phyloP scores from a whole-genome alignment of 1,140 invertebrate genomes.

The Megathymus violae region DNA sequence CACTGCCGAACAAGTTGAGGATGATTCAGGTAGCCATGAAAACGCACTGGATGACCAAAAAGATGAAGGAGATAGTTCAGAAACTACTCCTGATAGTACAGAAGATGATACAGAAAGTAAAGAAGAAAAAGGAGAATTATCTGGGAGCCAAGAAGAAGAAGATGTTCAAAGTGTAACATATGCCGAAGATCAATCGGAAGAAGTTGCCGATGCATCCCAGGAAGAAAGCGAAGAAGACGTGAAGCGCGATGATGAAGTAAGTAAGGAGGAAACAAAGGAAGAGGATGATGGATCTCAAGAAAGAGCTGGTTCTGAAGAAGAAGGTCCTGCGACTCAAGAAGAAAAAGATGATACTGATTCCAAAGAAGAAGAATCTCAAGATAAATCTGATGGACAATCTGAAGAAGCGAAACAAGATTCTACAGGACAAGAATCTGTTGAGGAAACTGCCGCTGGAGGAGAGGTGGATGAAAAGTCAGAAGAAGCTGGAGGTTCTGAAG shows the following conservation, averaged over 20 bases:
- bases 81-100: constrained; percentile 28
- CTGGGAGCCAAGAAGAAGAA: constrained; percentile 45
- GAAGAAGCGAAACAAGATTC: constrained; percentile 49
- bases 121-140: constrained; percentile 48
- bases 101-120: constrained; percentile 50
- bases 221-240: constrained; percentile 45
- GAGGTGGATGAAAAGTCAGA: constrained; percentile 43
- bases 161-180: constrained; percentile 39
- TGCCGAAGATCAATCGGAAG: constrained; percentile 52
- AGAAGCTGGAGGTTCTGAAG: constrained; percentile 41
- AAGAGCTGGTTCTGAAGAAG: constrained; percentile 66
- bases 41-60: constrained; percentile 16
- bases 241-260: constrained; percentile 58
- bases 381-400: constrained; percentile 57
- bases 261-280: constrained; percentile 60
- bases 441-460: constrained; percentile 40
- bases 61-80: constrained; percentile 29
- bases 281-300: constrained; percentile 75
- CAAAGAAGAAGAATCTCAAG: constrained; percentile 61
- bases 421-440: constrained; percentile 48
- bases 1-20: constrained; percentile 46
- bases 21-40: constrained; percentile 34
- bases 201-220: constrained; percentile 47
- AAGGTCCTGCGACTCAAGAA: constrained; percentile 60
- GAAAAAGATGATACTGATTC: constrained; percentile 63